Percentiles rank a stretch among this genome's conserved stretches.
Conservation (phyloP, 2,797 vertebrate genomes). For the Tolypeutes matacus region DNA sequence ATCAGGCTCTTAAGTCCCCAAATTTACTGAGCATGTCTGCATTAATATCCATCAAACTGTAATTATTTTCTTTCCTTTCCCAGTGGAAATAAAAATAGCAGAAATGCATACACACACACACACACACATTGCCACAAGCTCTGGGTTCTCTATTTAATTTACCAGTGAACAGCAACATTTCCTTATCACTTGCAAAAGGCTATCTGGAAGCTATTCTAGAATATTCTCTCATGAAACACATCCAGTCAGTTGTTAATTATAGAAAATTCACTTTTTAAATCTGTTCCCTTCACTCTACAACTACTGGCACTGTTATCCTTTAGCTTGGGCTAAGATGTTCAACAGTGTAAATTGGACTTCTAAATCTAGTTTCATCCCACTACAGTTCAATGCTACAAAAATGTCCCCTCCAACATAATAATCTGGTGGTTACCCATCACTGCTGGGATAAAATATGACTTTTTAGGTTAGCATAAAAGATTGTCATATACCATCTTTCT, state of each 20-base stretch:
- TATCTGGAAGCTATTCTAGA: not conserved
- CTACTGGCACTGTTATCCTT: not conserved
- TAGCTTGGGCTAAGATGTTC: too few relatives aligned
- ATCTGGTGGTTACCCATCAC: not conserved
- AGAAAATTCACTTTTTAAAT: not conserved
- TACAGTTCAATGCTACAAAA: not conserved
- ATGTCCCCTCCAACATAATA: not conserved
- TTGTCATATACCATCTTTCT: not conserved
- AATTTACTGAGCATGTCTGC: not conserved
- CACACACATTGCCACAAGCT: not conserved
- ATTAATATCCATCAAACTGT: not conserved
- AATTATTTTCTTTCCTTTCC: not conserved
- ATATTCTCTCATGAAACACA: not conserved
- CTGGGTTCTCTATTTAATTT: not conserved
- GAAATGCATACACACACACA: not conserved
- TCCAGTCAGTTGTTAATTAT: not conserved
- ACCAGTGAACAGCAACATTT: not conserved
- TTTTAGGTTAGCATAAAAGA: not conserved
- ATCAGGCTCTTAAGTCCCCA: not conserved
- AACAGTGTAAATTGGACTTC: not conserved
- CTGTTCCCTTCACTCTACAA: not conserved
- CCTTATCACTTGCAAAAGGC: not conserved
- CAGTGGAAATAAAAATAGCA: not conserved
- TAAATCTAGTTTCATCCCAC: not conserved
- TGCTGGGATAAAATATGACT: not conserved